Evolutionary conservation across 2,113 vertebrate species (phyloP), one percentile per base, ranked within the genome.

Genomic region (Sinocyclocheilus anshuiensis): DNA sequence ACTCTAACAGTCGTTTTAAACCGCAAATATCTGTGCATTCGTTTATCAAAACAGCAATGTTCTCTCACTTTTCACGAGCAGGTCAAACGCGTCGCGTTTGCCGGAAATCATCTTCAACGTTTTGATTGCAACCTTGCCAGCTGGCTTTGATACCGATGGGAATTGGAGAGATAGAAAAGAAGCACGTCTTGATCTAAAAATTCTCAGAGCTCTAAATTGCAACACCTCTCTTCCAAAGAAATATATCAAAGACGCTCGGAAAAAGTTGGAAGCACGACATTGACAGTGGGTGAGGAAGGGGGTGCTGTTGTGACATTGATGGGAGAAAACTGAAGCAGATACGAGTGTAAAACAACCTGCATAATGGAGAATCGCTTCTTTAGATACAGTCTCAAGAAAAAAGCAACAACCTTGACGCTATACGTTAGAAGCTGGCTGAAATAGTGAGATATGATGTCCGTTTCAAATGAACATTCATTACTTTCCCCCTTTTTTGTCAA

Each of bases 321-420:
- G 78, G 88, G 77, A 81, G 59, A 83, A 67, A 80, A 83, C 42
- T 85, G 76, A 85, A 89, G 88, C 80, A 76, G 83, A 86, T 72
- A 84, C 50, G 69, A 86, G 79, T 81, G 74, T 78, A 86, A 87
- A 84, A 84, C 74, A 85, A 84, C 86, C 81, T 67, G 48, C 79
- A 48, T 36, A 48, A 15, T 61, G 61, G 50, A 83, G 79, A 80
- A 87, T 48, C 79, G 65, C 81, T 72, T 83, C 86, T 86, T 87
- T 89, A 91, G 87, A 80, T 84, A 72, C 77, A 65, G 77, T 86
- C 79, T 87, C 79, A 65, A 87, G 86, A 86, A 84, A 87, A 86
- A 69, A 65, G 84, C 26, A 84, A 78, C 61, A 79, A 87, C 36
- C 78, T 48, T 76, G 48, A 53, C 76, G 50, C 65, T 75, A 13